Evolutionary conservation across 2,888 invertebrate species (phyloP).

Genomic region (Caradrina clavipalpis): DNA sequence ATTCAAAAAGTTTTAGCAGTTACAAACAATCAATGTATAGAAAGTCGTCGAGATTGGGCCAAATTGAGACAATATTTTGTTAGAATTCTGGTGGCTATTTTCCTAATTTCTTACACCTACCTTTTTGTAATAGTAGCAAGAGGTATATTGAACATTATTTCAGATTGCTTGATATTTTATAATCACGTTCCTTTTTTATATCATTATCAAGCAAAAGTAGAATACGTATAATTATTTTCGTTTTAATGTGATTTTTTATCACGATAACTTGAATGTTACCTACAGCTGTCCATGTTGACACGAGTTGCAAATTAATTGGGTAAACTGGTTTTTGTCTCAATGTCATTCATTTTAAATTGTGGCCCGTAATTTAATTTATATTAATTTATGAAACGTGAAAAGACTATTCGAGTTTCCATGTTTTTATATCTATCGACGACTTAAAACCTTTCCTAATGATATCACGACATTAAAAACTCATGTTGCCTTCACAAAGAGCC

Average conservation of each 20-base stretch:
- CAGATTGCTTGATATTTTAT: slow-evolving; percentile 19
- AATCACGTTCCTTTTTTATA: slow-evolving; percentile 36
- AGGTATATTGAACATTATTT: slow-evolving; percentile 8
- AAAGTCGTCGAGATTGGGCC: slow-evolving; percentile 49
- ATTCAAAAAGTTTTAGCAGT: slow-evolving; percentile 44
- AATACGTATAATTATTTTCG: slow-evolving; percentile 11
- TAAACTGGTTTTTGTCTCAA: slow-evolving; percentile 42
- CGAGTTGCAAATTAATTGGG: slow-evolving; percentile 30
- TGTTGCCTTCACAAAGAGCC: slow-evolving; percentile 69
- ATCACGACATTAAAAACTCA: slow-evolving; percentile 79
- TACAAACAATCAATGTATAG: slow-evolving; percentile 36
- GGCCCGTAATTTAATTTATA: slow-evolving; percentile 41
- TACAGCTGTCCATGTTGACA: slow-evolving; percentile 32
- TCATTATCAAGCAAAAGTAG: slow-evolving; percentile 25
- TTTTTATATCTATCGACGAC: slow-evolving; percentile 75
- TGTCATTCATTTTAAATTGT: slow-evolving; percentile 33
- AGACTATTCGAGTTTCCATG: slow-evolving; percentile 38
- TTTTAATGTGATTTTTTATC: slow-evolving; percentile 27
- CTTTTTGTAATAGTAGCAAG: slow-evolving; percentile 15
- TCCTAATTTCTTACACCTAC: neutral
- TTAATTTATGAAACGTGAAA: slow-evolving; percentile 42
- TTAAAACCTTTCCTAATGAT: slow-evolving; percentile 80
- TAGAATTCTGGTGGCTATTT: slow-evolving; percentile 13
- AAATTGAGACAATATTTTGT: slow-evolving; percentile 15
- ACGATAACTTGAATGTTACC: slow-evolving; percentile 11